phyloP scores from a whole-genome alignment of 1,140 invertebrate genomes.

The Hesperophylax magnus region DNA sequence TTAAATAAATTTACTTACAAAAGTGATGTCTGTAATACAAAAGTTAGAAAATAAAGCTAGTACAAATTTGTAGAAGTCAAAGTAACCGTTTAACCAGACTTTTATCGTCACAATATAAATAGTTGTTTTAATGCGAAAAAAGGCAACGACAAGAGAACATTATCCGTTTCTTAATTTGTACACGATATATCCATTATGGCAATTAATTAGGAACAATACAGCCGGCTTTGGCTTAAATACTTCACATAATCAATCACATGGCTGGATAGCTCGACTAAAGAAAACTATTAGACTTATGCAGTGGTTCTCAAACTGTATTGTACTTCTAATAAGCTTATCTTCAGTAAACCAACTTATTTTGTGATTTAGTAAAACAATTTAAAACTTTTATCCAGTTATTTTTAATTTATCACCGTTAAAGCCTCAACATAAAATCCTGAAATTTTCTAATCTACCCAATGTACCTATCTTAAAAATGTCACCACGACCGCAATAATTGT shows the following conservation, averaged over 20 bases:
- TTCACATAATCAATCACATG: neutral
- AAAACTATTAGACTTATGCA: neutral
- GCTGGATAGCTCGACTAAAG: neutral
- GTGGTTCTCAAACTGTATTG: neutral
- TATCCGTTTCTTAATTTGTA: slow-evolving; percentile 11
- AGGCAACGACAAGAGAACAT: slow-evolving; percentile 9
- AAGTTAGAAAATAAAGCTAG: too few species aligned
- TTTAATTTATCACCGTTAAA: too few species aligned
- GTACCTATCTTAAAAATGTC: too few species aligned
- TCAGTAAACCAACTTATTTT: neutral
- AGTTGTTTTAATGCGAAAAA: neutral
- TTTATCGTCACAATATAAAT: slow-evolving; percentile 3
- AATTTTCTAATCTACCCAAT: too few species aligned
- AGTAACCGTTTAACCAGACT: neutral
- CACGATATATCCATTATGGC: slow-evolving; percentile 18
- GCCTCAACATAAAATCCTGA: too few species aligned
- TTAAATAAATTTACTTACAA: neutral
- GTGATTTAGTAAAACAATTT: too few species aligned
- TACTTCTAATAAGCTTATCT: neutral
- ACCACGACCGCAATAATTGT: too few species aligned
- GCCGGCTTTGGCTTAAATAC: neutral
- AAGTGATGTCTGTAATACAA: neutral
- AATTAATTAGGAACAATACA: slow-evolving; percentile 15
- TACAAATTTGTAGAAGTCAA: neutral
- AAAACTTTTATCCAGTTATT: too few species aligned